Conservation (phyloP, 2,797 vertebrate genomes). For the Aratinga solstitialis region DNA sequence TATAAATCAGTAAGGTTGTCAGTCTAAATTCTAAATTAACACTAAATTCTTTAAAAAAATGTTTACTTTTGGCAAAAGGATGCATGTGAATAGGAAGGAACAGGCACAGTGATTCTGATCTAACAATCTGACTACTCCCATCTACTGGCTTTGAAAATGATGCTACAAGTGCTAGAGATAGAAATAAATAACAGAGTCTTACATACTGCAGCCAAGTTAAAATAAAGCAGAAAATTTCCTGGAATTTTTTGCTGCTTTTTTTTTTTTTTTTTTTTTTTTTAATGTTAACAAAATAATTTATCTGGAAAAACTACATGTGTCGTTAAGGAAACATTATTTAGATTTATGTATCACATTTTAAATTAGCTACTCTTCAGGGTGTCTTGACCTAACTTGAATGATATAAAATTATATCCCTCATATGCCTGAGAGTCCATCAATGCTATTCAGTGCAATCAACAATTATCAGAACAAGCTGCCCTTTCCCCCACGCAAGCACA, state of each 20-base stretch:
- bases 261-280: background rate
- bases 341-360: background rate
- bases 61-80: background rate
- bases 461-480: background rate
- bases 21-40: background rate
- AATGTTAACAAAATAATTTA: background rate
- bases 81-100: background rate
- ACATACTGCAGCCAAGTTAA: background rate
- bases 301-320: background rate
- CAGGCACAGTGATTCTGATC: background rate
- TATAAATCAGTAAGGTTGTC: accelerated
- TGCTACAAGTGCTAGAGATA: background rate
- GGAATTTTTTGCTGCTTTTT: background rate
- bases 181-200: background rate
- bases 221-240: background rate
- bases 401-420: background rate
- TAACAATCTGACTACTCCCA: background rate
- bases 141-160: background rate
- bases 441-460: background rate
- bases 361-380: background rate
- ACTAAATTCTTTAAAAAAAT: background rate
- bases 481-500: background rate
- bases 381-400: background rate
- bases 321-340: background rate
- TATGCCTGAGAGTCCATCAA: background rate